Base-by-base conservation (phyloP, 1,140 invertebrate species). In the Dendroctonus valens region DNA sequence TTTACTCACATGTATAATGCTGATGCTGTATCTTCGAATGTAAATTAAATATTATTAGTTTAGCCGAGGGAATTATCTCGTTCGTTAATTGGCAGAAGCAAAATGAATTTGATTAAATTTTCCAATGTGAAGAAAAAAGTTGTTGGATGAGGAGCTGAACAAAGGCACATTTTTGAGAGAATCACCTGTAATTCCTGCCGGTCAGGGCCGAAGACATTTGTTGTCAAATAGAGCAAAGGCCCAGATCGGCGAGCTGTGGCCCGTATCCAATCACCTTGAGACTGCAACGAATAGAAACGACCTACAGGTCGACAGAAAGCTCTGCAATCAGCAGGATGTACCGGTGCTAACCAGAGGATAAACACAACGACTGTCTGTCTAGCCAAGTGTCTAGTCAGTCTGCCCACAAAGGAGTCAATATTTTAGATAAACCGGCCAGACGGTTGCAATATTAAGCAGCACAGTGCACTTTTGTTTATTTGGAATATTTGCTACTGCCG, bases 191-290 rank as follows among this genome's bases (percentile, higher is more conserved):
- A 39, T 52, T 61, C 37, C 40, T 11, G 11, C 49, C 49, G 61
- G 61, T 63, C 61, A 63, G 61, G 61, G 61, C 61, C 51, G 48
- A 44, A 46, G 41, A 54, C 51, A 63, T 63, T 53, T 48, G 50
- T 46, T 41, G 51, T 41, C 51, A 63, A 63, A 63, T 63, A 55
- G 61, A 63, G 51, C 61, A 63, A 54, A 53, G 15, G 6, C 61
- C 52, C 61, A 63, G 41, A 26, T 63, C 41, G 7, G 49, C 8
- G 40, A 55, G 52, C 14, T 8, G 58, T 9, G 46, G n/a, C 7
- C 53, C 8, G 26, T 38, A 60, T 26, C 58, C 14, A 41, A 9
- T 42, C 6, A 41, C 59, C 26, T 50, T 50, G 46, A 50, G 41
- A 60, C 41, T 49, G 58, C 58, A 59, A 15, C 57, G 15, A 11